Evolutionary conservation across 2,113 vertebrate genomes (phyloP).

Genomic region (Eulemur macaco): DNA sequence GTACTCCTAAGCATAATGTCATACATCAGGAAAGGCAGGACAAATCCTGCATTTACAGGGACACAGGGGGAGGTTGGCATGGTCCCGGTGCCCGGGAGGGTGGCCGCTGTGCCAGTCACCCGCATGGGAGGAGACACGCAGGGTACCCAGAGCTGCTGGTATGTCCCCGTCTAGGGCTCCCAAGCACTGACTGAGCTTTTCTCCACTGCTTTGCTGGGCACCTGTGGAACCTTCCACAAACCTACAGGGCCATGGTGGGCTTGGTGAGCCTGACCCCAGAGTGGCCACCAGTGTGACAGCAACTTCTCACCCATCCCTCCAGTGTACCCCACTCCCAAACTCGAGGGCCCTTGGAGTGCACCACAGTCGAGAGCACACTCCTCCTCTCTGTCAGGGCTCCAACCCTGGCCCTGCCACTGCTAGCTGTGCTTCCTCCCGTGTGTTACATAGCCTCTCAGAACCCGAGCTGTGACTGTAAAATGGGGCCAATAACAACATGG

Average conservation of each 20-base stretch:
- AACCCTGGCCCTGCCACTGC: neutral
- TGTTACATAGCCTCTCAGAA: neutral
- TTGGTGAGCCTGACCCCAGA: neutral
- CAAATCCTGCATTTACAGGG: neutral
- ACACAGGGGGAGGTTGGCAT: neutral
- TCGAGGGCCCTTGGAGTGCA: rapidly evolving
- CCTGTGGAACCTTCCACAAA: neutral
- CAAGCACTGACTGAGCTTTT: neutral
- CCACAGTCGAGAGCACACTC: neutral
- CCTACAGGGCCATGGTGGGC: rapidly evolving
- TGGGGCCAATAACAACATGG: rapidly evolving
- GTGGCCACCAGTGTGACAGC: neutral
- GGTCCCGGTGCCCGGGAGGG: neutral
- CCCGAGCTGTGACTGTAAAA: neutral
- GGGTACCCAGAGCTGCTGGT: no score
- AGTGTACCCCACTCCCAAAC: neutral
- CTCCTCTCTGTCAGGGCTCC: neutral
- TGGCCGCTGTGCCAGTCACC: neutral
- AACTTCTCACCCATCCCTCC: neutral
- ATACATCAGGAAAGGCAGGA: neutral
- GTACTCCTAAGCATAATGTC: neutral
- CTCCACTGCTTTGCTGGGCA: neutral
- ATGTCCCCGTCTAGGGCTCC: neutral
- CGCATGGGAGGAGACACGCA: neutral
- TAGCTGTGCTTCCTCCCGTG: neutral